Percentiles rank a stretch among this genome's conserved stretches.
phyloP scores from a whole-genome alignment of 2,888 invertebrate genomes.

The Drepanosiphum platanoidis region DNA sequence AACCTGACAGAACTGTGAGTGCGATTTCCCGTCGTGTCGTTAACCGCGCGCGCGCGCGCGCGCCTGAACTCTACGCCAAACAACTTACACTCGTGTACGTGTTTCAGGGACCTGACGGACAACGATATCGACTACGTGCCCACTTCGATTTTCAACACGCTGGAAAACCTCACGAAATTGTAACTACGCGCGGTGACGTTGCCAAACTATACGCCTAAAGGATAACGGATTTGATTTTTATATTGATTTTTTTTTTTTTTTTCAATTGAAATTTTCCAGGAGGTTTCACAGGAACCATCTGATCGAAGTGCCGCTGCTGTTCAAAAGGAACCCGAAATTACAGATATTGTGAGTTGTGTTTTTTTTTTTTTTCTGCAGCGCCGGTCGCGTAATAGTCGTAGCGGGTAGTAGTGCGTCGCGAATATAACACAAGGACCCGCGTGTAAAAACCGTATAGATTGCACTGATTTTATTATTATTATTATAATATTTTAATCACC shows the following conservation, averaged over 20 bases:
- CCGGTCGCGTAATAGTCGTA: too few relatives aligned
- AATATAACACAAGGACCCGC: background rate
- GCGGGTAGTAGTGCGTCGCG: too few relatives aligned
- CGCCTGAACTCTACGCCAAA: constrained; percentile 47
- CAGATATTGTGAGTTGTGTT: constrained; percentile 71
- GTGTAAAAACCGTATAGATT: background rate
- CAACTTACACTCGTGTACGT: constrained; percentile 11
- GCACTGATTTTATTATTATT: background rate
- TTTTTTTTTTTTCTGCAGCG: background rate
- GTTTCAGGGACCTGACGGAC: constrained; percentile 75
- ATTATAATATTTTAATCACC: background rate
- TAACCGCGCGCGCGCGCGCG: background rate
- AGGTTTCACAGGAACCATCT: constrained; percentile 75
- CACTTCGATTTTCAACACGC: constrained; percentile 73
- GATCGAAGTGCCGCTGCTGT: constrained; percentile 73
- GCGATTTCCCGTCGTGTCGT: too few relatives aligned
- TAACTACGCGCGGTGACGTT: constrained; percentile 67
- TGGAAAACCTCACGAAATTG: constrained; percentile 74
- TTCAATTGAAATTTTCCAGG: constrained; percentile 68
- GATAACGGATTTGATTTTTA: background rate
- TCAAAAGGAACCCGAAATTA: constrained; percentile 72
- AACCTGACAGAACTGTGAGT: constrained; percentile 71
- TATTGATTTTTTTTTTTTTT: background rate
- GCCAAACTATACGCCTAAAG: background rate
- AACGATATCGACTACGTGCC: constrained; percentile 78